Evolutionary conservation across 2,888 invertebrate species (phyloP).

Genomic region (Drosophila ochracea): DNA sequence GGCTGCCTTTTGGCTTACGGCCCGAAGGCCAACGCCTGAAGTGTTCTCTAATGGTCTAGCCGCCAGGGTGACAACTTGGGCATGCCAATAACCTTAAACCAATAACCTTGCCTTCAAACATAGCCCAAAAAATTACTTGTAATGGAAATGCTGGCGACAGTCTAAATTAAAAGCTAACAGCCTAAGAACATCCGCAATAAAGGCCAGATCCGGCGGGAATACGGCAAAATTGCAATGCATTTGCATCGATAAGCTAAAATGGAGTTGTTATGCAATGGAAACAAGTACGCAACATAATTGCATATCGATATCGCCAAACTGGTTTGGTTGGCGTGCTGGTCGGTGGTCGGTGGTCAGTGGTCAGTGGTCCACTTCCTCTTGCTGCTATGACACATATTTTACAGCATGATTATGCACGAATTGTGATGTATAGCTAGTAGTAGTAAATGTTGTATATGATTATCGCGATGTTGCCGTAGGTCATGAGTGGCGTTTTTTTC

Average conservation of each 20-base stretch:
- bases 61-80: constrained; percentile 17
- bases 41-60: constrained; percentile 45
- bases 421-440: constrained; percentile 8
- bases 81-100: constrained; percentile 16
- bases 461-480: constrained; percentile 65
- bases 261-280: constrained; percentile 51
- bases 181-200: not conserved
- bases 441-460: constrained; percentile 1
- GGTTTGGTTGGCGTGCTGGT: constrained; percentile 28
- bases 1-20: constrained; percentile 19
- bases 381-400: constrained; percentile 47
- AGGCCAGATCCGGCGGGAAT: not conserved
- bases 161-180: not conserved
- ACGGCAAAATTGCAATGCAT: constrained; percentile 1
- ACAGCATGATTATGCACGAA: constrained; percentile 15
- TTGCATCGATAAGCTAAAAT: constrained; percentile 27
- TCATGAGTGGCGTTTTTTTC: constrained; percentile 58
- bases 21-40: constrained; percentile 54
- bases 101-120: not conserved
- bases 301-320: constrained; percentile 40
- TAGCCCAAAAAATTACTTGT: not conserved
- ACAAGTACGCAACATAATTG: constrained; percentile 40
- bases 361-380: constrained; percentile 54
- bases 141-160: not conserved
- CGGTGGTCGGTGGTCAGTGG: constrained; percentile 42